These are phyloP conservation scores for Dasysyrphus tricinctus DNA, from an alignment of 2,888 invertebrate species.

Conservation along the genomic window DNA sequence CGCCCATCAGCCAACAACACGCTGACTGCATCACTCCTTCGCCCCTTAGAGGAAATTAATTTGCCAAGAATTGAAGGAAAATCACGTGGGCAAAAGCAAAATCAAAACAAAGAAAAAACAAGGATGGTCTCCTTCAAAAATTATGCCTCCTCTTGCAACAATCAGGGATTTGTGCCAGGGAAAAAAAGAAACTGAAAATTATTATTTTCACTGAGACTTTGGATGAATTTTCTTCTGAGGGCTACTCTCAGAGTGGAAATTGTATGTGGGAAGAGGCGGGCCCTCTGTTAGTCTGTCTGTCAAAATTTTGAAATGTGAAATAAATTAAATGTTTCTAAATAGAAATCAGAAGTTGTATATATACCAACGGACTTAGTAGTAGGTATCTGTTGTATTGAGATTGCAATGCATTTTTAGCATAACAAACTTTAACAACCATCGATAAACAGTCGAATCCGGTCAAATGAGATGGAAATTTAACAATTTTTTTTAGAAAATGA, in stretches of 20 bases:
- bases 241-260: constrained; percentile 19
- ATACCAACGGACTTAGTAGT: not conserved
- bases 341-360: not conserved
- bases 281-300: constrained; percentile 64
- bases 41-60: constrained; percentile 52
- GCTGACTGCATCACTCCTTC: not conserved
- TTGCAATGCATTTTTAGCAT: not conserved
- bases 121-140: constrained; percentile 35
- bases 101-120: constrained; percentile 1
- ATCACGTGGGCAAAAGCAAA: constrained; percentile 56
- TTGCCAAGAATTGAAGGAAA: constrained; percentile 58
- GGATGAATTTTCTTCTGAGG: constrained; percentile 40
- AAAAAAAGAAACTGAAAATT: not conserved
- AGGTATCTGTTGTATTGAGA: not conserved
- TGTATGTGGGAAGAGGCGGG: constrained; percentile 52
- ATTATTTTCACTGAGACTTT: constrained; percentile 33
- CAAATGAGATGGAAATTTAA: no score
- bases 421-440: no score
- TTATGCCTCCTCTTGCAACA: constrained; percentile 17
- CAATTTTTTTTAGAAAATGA: no score
- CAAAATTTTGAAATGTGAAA: constrained; percentile 62
- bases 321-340: constrained; percentile 54
- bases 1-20: constrained; percentile 27
- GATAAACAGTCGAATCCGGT: no score
- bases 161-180: constrained; percentile 49